These are phyloP conservation scores for Danio tinwini DNA, from an alignment of 2,797 vertebrate species.

Conservation along the genomic window DNA sequence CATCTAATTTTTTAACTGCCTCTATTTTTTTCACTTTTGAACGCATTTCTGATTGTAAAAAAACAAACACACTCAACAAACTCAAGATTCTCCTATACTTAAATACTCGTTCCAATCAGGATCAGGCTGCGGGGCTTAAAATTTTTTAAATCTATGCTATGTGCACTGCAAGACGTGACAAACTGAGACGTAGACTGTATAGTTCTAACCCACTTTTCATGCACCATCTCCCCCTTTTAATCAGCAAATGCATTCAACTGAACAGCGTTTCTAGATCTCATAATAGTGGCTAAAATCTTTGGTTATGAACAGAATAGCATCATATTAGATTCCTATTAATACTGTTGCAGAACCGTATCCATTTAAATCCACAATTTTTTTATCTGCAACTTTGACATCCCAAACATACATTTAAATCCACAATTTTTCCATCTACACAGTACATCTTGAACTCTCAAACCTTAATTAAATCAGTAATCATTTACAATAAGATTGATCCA, in stretches of 20 bases:
- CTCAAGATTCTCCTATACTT: not conserved
- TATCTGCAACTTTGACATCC: not conserved
- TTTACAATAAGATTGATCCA: no score
- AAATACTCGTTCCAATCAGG: not conserved
- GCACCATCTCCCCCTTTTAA: conserved; percentile 44
- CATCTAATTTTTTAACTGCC: not conserved
- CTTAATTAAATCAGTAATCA: no score
- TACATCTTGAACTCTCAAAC: no score
- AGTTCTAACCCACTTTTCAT: conserved; percentile 66
- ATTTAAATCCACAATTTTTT: not conserved
- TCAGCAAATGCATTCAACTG: not conserved
- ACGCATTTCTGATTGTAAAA: not conserved
- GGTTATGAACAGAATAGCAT: not conserved
- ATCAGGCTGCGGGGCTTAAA: not conserved
- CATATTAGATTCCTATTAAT: not conserved
- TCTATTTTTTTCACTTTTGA: not conserved
- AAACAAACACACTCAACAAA: not conserved
- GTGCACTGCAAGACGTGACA: conserved; percentile 36
- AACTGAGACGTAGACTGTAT: conserved; percentile 57
- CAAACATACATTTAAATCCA: no score
- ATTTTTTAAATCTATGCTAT: not conserved
- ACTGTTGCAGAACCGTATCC: not conserved
- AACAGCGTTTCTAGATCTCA: not conserved
- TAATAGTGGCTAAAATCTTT: not conserved
- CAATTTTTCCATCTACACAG: no score